Conservation (phyloP, 2,113 vertebrate genomes). For the Eupsittula cactorum region DNA sequence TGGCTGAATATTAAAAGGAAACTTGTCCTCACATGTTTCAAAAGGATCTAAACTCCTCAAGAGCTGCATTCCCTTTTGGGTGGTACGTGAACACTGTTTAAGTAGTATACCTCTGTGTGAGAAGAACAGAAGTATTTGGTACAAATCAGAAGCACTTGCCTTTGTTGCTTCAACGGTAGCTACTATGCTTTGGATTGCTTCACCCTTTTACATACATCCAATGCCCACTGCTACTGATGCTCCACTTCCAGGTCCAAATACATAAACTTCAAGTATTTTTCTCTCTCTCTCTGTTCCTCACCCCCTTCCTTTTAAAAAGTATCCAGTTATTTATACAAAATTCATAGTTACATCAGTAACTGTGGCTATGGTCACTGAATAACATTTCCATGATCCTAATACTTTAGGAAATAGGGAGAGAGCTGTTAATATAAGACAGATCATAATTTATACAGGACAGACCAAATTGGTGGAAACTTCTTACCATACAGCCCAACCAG, state of each 20-base stretch:
- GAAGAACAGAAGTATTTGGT: conserved; percentile 31
- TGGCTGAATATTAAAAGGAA: neutral
- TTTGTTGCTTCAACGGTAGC: conserved; percentile 55
- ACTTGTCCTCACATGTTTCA: neutral
- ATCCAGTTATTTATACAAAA: neutral
- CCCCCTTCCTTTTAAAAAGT: neutral
- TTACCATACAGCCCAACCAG: neutral
- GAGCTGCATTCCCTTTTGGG: neutral
- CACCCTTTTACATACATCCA: neutral
- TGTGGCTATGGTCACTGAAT: neutral
- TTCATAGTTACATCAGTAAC: neutral
- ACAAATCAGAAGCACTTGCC: conserved; percentile 56
- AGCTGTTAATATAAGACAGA: neutral
- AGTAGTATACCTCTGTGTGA: neutral
- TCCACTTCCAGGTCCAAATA: neutral
- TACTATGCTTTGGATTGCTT: neutral
- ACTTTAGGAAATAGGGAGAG: neutral
- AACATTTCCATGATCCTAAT: neutral
- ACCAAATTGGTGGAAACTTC: neutral
- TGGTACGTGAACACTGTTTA: neutral
- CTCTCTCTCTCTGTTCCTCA: neutral
- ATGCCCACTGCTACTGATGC: neutral
- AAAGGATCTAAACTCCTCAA: neutral
- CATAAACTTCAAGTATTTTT: neutral
- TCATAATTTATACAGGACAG: neutral